Base-by-base conservation (phyloP, 2,888 invertebrate species). In the Erebia epiphron region DNA sequence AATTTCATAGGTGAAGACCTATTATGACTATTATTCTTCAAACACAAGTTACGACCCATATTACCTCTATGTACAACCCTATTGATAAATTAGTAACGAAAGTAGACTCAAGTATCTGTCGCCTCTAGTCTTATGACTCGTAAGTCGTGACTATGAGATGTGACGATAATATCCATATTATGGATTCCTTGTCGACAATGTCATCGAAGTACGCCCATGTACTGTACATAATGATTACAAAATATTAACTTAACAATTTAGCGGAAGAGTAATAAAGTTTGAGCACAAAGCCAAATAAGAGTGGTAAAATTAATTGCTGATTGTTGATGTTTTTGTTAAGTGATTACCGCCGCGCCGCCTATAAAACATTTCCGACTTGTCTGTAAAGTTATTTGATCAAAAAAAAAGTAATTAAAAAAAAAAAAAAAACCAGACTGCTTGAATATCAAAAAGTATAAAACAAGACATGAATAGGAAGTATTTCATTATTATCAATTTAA, bases 101-200 rank as follows among this genome's bases (percentile, higher is more conserved):
- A 72, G 67, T 66, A 54, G 70, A 71, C 67, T 60, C 65, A 71
- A 7, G 7, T 56, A 58, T 61, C 69, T 71, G 57, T 50, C 66
- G 66, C 14, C 52, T 26, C n/a, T 49, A n/a, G 77, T 80, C 80
- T 79, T 73, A 74, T 80, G 81, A 80, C 78, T 80, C 75, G 75
- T 50, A 18, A 54, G 16, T 75, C 13, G 46, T 46, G 46, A 46
- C 46, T 46, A 46, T 46, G 60, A 41, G 60, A 68, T 67, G 73
- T 76, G 43, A 67, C 65, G 35, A 43, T 67, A 64, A 72, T 70
- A 66, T 46, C 21, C 60, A n/a, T n/a, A n/a, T n/a, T n/a, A n/a
- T n/a, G n/a, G n/a, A n/a, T n/a, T n/a, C n/a, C n/a, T n/a, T n/a
- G n/a, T n/a, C 46, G 52, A 61, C 52, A 52, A n/a, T 14, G 50